Evolutionary conservation across 2,113 vertebrate species (phyloP), one percentile per base, ranked within the genome.

Genomic region (Platycercus adscitus): DNA sequence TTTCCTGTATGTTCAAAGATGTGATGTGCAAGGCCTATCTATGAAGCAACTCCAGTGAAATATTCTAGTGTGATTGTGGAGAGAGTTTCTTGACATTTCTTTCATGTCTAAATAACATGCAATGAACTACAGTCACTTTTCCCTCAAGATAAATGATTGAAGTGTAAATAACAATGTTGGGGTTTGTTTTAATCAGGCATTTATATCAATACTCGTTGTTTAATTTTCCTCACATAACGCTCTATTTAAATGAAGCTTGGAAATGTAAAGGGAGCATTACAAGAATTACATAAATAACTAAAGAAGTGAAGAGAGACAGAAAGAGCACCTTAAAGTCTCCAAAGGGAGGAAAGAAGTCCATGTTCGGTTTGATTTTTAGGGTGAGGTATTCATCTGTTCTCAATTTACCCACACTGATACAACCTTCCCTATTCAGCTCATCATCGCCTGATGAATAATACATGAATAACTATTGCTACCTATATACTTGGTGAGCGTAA

Each of bases 391-490:
- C 15, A 81, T 92, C 78, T 93, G 81, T 86, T 93, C 95, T 85
- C 94, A 92, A 91, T 96, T 95, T 95, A 92, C 85, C 87, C 46
- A 53, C 73, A 44, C 55, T 93, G 86, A 87, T 78, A 95, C 75
- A 88, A 63, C 79, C 76, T 94, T 78, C 68, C 37, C 63, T 95
- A 94, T 87, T 94, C 49, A 94, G 63, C 81, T 86, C 95, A 89
- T 97, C 93, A 95, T 91, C 37, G 78, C 91, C 65, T 96, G 89
- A 91, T 94, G 93, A 95, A 81, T 92, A 96, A 91, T 83, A 49
- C 86, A 94, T 95, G 95, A 68, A 96, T 96, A 95, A 91, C 76
- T 94, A 95, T 85, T 96, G 78, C 88, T 91, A 87, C 46, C 86
- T 82, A 85, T 93, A 82, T 81, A 92, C 68, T 43, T 46, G 58